Percentiles rank a stretch among this genome's conserved stretches.
phyloP scores from a whole-genome alignment of 1,140 invertebrate genomes.

The Eumeta japonica region DNA sequence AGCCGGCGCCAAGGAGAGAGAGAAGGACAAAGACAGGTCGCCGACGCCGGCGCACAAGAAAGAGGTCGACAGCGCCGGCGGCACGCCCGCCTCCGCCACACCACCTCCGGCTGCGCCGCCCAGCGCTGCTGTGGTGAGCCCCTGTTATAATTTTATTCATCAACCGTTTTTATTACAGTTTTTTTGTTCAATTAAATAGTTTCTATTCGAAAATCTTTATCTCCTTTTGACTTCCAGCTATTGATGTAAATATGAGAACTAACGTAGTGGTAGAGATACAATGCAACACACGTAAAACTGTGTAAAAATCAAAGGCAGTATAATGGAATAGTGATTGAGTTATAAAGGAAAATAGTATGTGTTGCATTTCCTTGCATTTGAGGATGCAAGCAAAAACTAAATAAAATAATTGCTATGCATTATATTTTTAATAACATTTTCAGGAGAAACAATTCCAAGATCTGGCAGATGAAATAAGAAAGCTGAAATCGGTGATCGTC shows the following conservation, averaged over 20 bases:
- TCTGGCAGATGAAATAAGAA: constrained; percentile 74
- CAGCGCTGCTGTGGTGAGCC: constrained; percentile 22
- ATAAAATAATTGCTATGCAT: too few relatives aligned
- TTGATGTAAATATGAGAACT: too few relatives aligned
- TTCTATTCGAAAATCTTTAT: too few relatives aligned
- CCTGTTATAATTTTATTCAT: too few relatives aligned
- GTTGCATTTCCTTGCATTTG: too few relatives aligned
- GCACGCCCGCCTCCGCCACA: constrained; percentile 24
- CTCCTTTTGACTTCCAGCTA: too few relatives aligned
- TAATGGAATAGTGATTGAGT: too few relatives aligned
- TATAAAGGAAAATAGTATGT: background rate
- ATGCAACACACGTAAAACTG: too few relatives aligned
- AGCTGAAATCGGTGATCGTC: constrained; percentile 89
- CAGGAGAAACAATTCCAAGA: constrained; percentile 50
- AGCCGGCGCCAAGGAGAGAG: constrained; percentile 28
- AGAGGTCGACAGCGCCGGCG: constrained; percentile 16
- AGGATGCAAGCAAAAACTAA: too few relatives aligned
- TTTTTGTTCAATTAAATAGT: background rate
- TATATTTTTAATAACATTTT: constrained; percentile 5
- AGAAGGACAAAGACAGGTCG: constrained; percentile 24
- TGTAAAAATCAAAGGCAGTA: too few relatives aligned
- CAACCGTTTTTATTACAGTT: background rate
- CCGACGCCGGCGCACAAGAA: constrained; percentile 16
- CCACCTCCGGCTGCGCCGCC: constrained; percentile 29
- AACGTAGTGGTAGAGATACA: too few relatives aligned